These are phyloP conservation scores for Mechanitis messenoides DNA, from an alignment of 2,888 invertebrate species.

Conservation along the genomic window DNA sequence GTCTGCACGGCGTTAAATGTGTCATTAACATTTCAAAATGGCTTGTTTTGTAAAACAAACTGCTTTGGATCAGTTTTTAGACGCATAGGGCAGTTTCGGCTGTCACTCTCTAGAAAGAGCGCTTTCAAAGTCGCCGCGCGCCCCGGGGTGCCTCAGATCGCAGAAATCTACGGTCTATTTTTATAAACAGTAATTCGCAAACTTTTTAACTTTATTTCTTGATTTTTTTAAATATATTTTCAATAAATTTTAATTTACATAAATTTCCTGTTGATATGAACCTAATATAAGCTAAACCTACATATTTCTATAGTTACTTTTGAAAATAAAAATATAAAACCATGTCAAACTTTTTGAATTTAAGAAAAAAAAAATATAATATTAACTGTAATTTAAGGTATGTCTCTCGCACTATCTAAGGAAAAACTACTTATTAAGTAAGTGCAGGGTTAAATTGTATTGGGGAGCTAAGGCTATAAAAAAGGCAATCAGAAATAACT, in stretches of 20 bases:
- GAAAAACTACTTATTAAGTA: no score
- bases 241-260: neutral
- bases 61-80: conserved; percentile 53
- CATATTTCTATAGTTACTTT: no score
- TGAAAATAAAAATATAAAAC: no score
- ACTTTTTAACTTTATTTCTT: conserved; percentile 19
- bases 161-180: conserved; percentile 57
- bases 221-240: neutral
- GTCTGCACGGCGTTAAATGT: conserved; percentile 49
- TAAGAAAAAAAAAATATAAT: no score
- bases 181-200: conserved; percentile 33
- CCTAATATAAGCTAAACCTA: no score
- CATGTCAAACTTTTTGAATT: no score
- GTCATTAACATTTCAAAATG: conserved; percentile 50
- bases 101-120: conserved; percentile 59
- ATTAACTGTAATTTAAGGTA: no score
- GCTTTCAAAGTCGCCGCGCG: conserved; percentile 60
- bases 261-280: no score
- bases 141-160: conserved; percentile 59
- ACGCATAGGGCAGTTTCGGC: conserved; percentile 66
- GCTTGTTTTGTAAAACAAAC: conserved; percentile 72
- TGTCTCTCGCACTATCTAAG: no score
- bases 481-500: no score
- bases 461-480: no score
- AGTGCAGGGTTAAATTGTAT: no score